phyloP scores from a whole-genome alignment of 1,140 invertebrate species.

The Drosophila orena region DNA sequence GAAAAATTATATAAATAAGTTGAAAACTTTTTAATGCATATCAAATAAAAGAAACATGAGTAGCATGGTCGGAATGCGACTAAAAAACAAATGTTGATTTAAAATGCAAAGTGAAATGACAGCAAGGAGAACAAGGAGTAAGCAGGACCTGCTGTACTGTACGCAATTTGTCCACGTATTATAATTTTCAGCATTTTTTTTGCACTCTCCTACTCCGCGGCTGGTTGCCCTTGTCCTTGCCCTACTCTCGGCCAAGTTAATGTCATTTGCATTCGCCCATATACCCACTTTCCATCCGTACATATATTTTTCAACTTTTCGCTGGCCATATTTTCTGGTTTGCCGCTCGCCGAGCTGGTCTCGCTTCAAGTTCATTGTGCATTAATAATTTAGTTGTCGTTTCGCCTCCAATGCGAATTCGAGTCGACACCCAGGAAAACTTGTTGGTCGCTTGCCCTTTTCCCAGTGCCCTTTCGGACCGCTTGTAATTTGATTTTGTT shows the following conservation, averaged over 20 bases:
- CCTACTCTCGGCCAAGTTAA: conserved; percentile 38
- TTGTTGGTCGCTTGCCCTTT: conserved; percentile 32
- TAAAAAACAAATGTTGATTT: conserved; percentile 51
- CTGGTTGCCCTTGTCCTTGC: conserved; percentile 41
- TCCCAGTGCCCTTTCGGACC: conserved; percentile 18
- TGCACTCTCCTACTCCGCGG: conserved; percentile 4
- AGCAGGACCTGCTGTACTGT: conserved; percentile 27
- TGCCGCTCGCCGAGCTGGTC: conserved; percentile 40
- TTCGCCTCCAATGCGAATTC: conserved; percentile 44
- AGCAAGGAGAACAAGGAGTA: neutral
- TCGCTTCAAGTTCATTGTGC: conserved; percentile 76
- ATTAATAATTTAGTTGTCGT: conserved; percentile 80
- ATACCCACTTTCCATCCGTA: conserved; percentile 20
- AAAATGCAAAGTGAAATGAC: conserved; percentile 70
- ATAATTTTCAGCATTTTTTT: conserved; percentile 46
- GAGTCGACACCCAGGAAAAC: conserved; percentile 53
- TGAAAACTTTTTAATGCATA: conserved; percentile 68
- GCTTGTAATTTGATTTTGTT: conserved; percentile 67
- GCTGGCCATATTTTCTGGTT: conserved; percentile 70
- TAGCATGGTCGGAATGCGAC: neutral
- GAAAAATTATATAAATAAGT: conserved; percentile 60
- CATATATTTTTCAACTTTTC: conserved; percentile 33
- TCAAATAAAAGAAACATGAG: conserved; percentile 37
- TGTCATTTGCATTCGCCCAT: conserved; percentile 59
- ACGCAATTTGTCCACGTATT: conserved; percentile 58